These are phyloP conservation scores for Chloebia gouldiae DNA, from an alignment of 2,113 vertebrate species.

Conservation along the genomic window DNA sequence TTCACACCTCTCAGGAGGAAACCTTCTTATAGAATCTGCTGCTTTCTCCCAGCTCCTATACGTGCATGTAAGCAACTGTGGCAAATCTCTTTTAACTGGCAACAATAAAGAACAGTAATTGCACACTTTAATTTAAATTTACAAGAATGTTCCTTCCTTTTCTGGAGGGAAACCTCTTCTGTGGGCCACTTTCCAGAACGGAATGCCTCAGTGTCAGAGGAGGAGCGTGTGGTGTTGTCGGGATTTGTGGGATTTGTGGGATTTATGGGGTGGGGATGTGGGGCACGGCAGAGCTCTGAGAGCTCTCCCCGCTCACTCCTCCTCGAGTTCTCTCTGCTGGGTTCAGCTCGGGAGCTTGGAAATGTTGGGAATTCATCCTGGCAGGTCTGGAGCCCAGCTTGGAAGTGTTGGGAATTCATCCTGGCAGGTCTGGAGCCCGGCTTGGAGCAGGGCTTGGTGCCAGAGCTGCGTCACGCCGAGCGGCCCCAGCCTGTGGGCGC, in stretches of 20 bases:
- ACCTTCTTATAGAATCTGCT: slow-evolving; percentile 37
- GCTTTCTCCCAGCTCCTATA: slow-evolving; percentile 30
- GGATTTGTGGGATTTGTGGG: neutral
- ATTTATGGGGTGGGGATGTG: accelerated
- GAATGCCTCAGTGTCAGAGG: neutral
- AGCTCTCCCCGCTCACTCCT: neutral
- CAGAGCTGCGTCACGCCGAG: neutral
- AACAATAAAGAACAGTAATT: slow-evolving; percentile 63
- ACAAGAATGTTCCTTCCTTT: slow-evolving; percentile 20
- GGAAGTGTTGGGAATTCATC: neutral
- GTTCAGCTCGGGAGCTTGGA: neutral
- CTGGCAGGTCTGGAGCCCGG: no score
- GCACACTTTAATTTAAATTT: slow-evolving; percentile 43
- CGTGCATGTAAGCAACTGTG: slow-evolving; percentile 12
- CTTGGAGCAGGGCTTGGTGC: neutral
- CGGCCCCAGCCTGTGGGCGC: neutral
- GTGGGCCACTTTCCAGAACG: neutral
- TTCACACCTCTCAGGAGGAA: slow-evolving; percentile 68
- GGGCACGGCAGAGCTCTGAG: neutral
- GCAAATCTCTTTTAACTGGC: slow-evolving; percentile 61
- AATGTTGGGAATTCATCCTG: neutral
- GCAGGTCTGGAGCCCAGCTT: no score
- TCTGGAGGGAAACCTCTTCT: slow-evolving; percentile 37
- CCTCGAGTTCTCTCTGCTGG: accelerated
- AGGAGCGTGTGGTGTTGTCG: neutral